These are phyloP conservation scores for Diprion similis DNA, from an alignment of 1,140 invertebrate species.

Conservation along the genomic window DNA sequence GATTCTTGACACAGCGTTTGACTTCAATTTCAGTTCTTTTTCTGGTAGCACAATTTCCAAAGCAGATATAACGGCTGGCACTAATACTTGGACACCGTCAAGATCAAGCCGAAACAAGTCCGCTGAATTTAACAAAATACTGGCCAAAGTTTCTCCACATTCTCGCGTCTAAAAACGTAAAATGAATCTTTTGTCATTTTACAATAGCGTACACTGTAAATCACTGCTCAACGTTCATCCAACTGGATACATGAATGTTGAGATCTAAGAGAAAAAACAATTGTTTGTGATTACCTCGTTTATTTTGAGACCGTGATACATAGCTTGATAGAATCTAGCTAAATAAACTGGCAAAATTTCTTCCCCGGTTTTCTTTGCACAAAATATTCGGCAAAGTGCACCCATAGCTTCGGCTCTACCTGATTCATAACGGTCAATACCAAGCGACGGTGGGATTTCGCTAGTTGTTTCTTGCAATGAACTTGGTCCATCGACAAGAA, in stretches of 20 bases:
- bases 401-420: constrained; percentile 96
- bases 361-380: constrained; percentile 95
- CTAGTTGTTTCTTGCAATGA: constrained; percentile 59
- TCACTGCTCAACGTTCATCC: background rate
- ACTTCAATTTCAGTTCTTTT: constrained; percentile 74
- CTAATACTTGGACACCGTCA: constrained; percentile 89
- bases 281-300: constrained; percentile 55
- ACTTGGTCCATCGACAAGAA: constrained; percentile 60
- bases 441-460: constrained; percentile 61
- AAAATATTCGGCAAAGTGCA: constrained; percentile 93
- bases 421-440: constrained; percentile 76
- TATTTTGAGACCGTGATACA: constrained; percentile 85
- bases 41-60: constrained; percentile 88
- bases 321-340: constrained; percentile 91
- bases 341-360: constrained; percentile 94
- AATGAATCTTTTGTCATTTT: constrained; percentile 10
- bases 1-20: constrained; percentile 69
- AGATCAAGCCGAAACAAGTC: constrained; percentile 89
- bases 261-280: background rate
- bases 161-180: constrained; percentile 59
- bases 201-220: background rate
- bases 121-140: constrained; percentile 81
- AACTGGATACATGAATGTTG: background rate
- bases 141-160: constrained; percentile 77
- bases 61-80: constrained; percentile 88